Percentiles rank a stretch among this genome's conserved stretches.
Conservation (phyloP, 2,888 invertebrate genomes). For the Odontomyia ornata region DNA sequence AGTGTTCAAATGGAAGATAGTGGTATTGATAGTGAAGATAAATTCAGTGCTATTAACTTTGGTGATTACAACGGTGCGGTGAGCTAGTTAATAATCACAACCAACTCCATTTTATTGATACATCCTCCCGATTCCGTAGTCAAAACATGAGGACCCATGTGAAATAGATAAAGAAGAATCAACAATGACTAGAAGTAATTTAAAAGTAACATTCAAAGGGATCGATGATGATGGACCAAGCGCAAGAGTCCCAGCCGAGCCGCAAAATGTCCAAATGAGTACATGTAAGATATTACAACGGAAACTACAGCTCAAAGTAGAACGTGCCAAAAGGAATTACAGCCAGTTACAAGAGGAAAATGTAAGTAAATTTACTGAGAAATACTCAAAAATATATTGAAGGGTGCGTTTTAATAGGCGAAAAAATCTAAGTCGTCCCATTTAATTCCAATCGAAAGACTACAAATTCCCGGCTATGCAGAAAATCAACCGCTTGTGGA, state of each 20-base stretch:
- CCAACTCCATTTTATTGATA: not conserved
- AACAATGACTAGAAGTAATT: constrained; percentile 49
- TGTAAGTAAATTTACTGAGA: constrained; percentile 31
- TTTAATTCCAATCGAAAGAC: constrained; percentile 62
- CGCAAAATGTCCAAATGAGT: constrained; percentile 56
- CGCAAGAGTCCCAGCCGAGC: not conserved
- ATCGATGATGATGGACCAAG: constrained; percentile 47
- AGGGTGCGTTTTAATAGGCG: constrained; percentile 53
- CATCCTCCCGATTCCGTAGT: not conserved
- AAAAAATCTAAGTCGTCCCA: constrained; percentile 61
- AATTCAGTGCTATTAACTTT: constrained; percentile 49
- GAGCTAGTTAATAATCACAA: not conserved
- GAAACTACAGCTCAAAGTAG: constrained; percentile 64
- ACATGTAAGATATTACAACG: constrained; percentile 63
- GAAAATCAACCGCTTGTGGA: constrained; percentile 63
- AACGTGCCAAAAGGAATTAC: constrained; percentile 63
- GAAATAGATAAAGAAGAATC: constrained; percentile 55
- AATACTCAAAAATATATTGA: too few relatives aligned
- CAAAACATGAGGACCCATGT: not conserved
- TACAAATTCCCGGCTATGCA: constrained; percentile 61
- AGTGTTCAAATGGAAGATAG: constrained; percentile 59
- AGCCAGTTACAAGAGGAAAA: constrained; percentile 60
- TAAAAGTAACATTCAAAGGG: constrained; percentile 59
- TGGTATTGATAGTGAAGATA: constrained; percentile 62
- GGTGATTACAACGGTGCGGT: constrained; percentile 23